Evolutionary conservation across 2,888 invertebrate species (phyloP), one percentile per base, ranked within the genome.

Genomic region (Hoplodrina ambigua): DNA sequence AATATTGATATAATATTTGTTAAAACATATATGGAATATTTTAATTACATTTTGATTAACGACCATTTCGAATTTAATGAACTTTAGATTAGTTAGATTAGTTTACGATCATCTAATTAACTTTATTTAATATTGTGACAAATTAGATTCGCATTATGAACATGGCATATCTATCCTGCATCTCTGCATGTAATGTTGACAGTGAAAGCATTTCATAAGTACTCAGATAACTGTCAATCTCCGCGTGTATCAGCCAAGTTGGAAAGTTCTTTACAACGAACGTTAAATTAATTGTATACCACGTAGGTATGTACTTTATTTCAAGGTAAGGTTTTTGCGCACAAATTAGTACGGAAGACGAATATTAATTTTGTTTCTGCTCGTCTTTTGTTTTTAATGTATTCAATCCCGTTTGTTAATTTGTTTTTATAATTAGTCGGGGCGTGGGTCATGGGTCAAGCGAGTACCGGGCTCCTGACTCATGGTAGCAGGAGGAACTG

Each of bases 201-300:
- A 79, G 85, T 76, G 83, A 84, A 83, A 83, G 83, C 54, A 68
- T 76, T 76, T 68, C 53, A 56, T 63, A 74, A 76, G 54, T 62
- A 71, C 73, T 3, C 49, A 61, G 68, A 70, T 74, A 65, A 57
- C 56, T 59, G 69, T 37, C 74, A 41, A 72, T 76, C 74, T 67
- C 49, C 17, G 65, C 62, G 44, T 66, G 44, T 56, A 63, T 62
- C 55, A 64, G 52, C 20, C n/a, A 50, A 37, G 44, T 62, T 81
- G 54, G 78, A 78, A 71, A 65, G 78, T 78, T 70, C 11, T 54
- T 41, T 44, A 33, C 33, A 66, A 44, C 25, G 25, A 25, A 25
- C 52, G 30, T 61, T n/a, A n/a, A 30, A 54, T 74, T 67, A 74
- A 61, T 79, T 60, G 37, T 61, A 56, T 44, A 30, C 20, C 17